Evolutionary conservation across 1,140 invertebrate genomes (phyloP).

Genomic region (Eriosoma lanigerum): DNA sequence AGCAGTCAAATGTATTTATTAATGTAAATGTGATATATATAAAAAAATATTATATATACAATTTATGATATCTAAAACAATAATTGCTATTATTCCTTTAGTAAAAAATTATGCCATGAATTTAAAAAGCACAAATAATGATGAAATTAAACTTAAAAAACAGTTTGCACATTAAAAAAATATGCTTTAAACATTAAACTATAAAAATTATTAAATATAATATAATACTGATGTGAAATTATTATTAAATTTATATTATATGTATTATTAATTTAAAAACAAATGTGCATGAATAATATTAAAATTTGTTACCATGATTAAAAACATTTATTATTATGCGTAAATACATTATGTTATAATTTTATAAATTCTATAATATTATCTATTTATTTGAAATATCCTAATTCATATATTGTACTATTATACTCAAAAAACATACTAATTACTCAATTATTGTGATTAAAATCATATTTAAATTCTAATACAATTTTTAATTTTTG

Average conservation of each 20-base stretch:
- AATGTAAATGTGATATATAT: slow-evolving; percentile 15
- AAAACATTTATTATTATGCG: slow-evolving; percentile 37
- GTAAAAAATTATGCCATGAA: slow-evolving; percentile 18
- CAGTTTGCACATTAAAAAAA: slow-evolving; percentile 27
- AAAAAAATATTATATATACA: slow-evolving; percentile 9
- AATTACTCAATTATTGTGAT: background rate
- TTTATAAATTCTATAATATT: background rate
- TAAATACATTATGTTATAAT: slow-evolving; percentile 38
- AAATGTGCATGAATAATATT: slow-evolving; percentile 34
- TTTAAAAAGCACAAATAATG: slow-evolving; percentile 34
- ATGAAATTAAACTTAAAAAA: slow-evolving; percentile 38
- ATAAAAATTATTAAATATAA: slow-evolving; percentile 18
- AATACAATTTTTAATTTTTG: background rate
- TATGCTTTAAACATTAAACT: slow-evolving; percentile 12
- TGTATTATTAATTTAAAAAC: slow-evolving; percentile 32
- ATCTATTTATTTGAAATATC: no score
- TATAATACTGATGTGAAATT: background rate
- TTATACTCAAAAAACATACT: background rate
- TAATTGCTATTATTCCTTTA: slow-evolving; percentile 25
- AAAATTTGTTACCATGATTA: slow-evolving; percentile 46
- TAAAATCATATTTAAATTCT: background rate
- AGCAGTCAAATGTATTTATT: slow-evolving; percentile 39
- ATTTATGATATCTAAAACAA: slow-evolving; percentile 2
- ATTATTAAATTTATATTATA: slow-evolving; percentile 28
- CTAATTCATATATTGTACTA: background rate